Evolutionary conservation across 2,113 vertebrate genomes (phyloP), one percentile per base, ranked within the genome.

Genomic region (Haemorhous mexicanus): DNA sequence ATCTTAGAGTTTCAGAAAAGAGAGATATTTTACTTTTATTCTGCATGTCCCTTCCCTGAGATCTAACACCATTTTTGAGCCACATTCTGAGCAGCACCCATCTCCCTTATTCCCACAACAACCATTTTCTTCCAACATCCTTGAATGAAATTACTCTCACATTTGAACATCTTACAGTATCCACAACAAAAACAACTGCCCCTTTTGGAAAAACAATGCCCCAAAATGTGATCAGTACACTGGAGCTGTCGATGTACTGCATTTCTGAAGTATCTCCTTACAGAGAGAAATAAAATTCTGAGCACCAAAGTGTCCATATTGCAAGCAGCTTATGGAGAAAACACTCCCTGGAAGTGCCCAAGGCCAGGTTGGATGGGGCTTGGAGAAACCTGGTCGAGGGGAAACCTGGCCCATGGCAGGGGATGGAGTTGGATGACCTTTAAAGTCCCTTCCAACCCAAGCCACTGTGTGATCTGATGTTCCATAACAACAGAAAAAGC

Each of bases 171-270:
- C 24, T n/a, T 43, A 4, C 14, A 39, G 46, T 7, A 80, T 6
- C 20, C 30, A 66, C 23, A 50, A 22, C 30, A 63, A 87, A 66
- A 94, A 16, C 19, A 55, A 26, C 26, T 6, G 11, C 17, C 23
- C 7, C 28, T 70, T 63, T 44, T 68, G 41, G 61, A 61, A 52
- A 11, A 18, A 44, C 32, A 43, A 10, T 13, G 39, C 18, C 30
- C 22, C 35, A 59, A 84, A 89, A 61, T 7, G 10, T 8, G 27
- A 76, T 44, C 44, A 39, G 26, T 24, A 26, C 9, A 22, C 16
- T 47, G 9, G 69, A 49, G 20, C 0, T 52, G 30, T 24, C 1
- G 0, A 33, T 24, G 28, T 8, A 66, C 6, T n/a, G 41, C 20
- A 5, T 39, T 58, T 76, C 52, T 62, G 24, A 83, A 88, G 16